Evolutionary conservation across 1,140 invertebrate species (phyloP), one percentile per base, ranked within the genome.

Genomic region (Goniozus legneri): DNA sequence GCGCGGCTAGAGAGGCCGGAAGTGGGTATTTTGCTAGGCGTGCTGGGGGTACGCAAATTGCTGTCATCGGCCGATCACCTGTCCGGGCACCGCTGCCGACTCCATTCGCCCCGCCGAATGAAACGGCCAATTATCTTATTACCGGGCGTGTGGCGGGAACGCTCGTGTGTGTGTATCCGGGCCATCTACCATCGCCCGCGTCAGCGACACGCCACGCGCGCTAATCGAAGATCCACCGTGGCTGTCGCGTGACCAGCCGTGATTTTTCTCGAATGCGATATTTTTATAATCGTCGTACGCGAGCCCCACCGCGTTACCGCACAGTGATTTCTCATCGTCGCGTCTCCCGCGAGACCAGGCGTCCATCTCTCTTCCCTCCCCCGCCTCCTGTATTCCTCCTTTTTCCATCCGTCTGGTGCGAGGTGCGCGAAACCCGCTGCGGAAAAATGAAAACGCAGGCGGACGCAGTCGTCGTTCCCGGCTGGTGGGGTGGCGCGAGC

Each of bases 401-500:
- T 56, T 61, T 56, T 58, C 52, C 45, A 31, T 47, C 18, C 43
- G 39, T 4, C 31, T 46, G 30, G 22, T 15, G 34, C 16, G 34
- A 10, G 13, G 22, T 31, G 46, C 32, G 48, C 48, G 50, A 16
- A 51, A 39, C 46, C 44, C 40, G 14, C 18, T 18, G 43, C 52
- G 50, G 54, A 58, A 62, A n/a, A 67, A 62, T 63, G 62, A 65
- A 65, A 65, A 65, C 60, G 59, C 52, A 62, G 60, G 54, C 52
- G 52, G 54, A 56, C 45, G 37, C 40, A 30, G 6, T 3, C 8
- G 21, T 19, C n/a, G 15, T 30, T 32, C 6, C 12, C 6, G 12
- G 24, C 15, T 13, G 34, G 19, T 10, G 34, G 8, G 8, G 14
- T 12, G 13, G 34, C 34, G 8, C 14, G 13, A 18, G 15, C 15